Evolutionary conservation across 2,113 vertebrate species (phyloP), one percentile per base, ranked within the genome.

Genomic region (Perca schrenkii): DNA sequence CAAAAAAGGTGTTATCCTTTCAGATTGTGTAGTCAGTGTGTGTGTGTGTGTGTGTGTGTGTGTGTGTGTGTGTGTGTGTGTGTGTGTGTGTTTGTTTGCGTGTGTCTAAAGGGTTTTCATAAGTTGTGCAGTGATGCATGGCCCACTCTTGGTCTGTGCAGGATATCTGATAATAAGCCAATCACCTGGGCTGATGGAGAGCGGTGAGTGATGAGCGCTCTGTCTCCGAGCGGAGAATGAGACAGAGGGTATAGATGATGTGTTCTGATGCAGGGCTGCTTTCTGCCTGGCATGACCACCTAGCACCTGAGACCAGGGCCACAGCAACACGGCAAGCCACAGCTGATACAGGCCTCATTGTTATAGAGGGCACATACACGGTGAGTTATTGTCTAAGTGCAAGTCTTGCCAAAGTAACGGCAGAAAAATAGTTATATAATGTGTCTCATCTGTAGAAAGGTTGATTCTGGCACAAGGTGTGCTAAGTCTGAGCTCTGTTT

Each of bases 91-190:
- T 78, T 10, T 12, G 53, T 25, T 40, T 64, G n/a, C 34, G 36
- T 36, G 36, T 58, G 36, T 66, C 17, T 47, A 17, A 28, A 52
- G 54, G 47, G 17, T 43, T 54, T 40, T 64, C 52, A 53, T 61
- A 14, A 34, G 14, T 71, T 77, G 86, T 65, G 82, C 89, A 85
- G 69, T 83, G 88, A 91, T 83, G 91, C 88, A 79, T 80, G 53
- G 79, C 84, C 82, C 84, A 81, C 89, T 92, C 72, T 83, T 87
- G 57, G 58, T 75, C 88, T 57, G 81, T 69, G 81, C 82, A 76
- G 88, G 92, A 91, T 92, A 92, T 70, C 52, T 70, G 67, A 70
- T 94, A 91, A 94, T 89, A 91, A 93, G 91, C 88, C 94, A 94
- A 92, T 94, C 93, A 92, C 69, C 13, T 12, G 58, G 43, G 57